These are phyloP conservation scores for Agapornis canus DNA, from an alignment of 2,797 vertebrate species.

Conservation along the genomic window DNA sequence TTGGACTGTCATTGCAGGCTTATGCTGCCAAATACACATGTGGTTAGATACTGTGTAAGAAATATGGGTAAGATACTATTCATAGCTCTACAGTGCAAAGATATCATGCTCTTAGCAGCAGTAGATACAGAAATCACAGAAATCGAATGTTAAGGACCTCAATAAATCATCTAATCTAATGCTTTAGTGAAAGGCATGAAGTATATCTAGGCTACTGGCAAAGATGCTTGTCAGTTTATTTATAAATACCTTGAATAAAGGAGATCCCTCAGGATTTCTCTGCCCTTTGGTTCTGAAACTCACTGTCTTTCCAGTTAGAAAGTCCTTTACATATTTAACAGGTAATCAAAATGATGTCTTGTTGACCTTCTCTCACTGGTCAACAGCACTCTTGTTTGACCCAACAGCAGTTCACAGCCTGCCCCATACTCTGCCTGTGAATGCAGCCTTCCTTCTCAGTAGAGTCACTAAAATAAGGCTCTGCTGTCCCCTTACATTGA, in stretches of 20 bases:
- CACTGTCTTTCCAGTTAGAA: neutral
- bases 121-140: neutral
- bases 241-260: neutral
- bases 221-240: neutral
- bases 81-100: neutral
- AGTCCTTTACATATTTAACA: neutral
- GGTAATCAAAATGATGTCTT: neutral
- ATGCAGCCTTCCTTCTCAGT: neutral
- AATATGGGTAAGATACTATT: neutral
- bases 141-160: neutral
- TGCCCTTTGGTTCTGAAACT: neutral
- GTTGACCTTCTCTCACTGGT: neutral
- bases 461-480: neutral
- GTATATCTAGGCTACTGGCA: neutral
- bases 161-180: neutral
- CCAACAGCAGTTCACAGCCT: neutral
- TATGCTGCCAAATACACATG: neutral
- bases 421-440: accelerated
- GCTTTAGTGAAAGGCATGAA: neutral
- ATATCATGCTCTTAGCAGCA: neutral
- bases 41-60: neutral
- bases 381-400: neutral
- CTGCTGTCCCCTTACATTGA: accelerated
- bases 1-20: neutral
- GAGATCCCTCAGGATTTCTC: neutral